These are phyloP conservation scores for Suricata suricatta DNA, from an alignment of 2,113 vertebrate species.

Conservation along the genomic window DNA sequence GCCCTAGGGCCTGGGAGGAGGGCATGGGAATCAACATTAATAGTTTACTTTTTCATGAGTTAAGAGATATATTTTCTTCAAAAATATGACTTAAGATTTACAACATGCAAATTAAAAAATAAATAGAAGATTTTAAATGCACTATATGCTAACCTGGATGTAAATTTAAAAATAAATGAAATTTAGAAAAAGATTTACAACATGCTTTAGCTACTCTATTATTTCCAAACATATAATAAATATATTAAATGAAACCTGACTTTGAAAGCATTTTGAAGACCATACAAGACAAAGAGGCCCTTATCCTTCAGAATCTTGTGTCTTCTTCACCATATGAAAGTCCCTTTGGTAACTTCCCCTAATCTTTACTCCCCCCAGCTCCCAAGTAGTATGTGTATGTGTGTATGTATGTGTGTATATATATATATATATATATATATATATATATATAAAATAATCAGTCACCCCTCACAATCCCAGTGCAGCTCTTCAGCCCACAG, in stretches of 20 bases:
- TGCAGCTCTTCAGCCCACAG: too few relatives aligned
- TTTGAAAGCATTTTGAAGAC: constrained; percentile 34
- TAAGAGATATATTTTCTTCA: neutral
- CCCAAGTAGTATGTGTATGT: too few relatives aligned
- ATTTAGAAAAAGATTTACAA: neutral
- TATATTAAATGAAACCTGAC: constrained; percentile 15
- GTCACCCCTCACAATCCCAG: too few relatives aligned
- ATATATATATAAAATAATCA: too few relatives aligned
- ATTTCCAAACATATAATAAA: constrained; percentile 8
- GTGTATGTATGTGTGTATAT: too few relatives aligned
- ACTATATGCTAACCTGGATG: too few relatives aligned
- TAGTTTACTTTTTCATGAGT: neutral
- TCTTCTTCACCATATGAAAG: too few relatives aligned
- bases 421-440: too few relatives aligned
- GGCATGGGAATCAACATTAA: neutral
- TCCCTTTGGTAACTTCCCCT: too few relatives aligned
- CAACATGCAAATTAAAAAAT: neutral
- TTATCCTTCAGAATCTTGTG: neutral
- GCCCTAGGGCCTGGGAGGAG: neutral
- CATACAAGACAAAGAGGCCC: neutral
- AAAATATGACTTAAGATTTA: neutral
- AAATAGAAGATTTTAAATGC: too few relatives aligned
- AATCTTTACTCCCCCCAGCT: too few relatives aligned
- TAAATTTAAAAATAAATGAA: too few relatives aligned
- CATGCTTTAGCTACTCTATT: neutral